Percentiles rank a stretch among this genome's conserved stretches.
Evolutionary conservation across 1,140 invertebrate genomes (phyloP).

Genomic region (Saccostrea cuccullata): DNA sequence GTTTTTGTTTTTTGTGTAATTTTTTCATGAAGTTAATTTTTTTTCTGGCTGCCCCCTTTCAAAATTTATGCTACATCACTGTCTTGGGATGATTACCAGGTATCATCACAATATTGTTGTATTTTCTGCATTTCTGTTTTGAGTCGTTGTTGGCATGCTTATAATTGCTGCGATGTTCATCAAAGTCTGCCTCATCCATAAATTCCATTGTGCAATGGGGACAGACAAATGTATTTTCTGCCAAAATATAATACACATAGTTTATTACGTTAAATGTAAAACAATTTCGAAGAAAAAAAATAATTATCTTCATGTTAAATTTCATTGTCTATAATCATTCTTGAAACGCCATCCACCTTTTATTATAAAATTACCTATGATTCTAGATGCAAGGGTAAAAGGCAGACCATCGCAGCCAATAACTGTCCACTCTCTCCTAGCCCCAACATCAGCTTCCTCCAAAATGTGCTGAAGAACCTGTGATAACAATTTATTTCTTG

Average conservation of each 20-base stretch:
- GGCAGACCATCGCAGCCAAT: conserved; percentile 46
- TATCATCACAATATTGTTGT: conserved; percentile 40
- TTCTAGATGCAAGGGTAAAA: conserved; percentile 20
- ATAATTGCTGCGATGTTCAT: neutral
- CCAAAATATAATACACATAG: neutral
- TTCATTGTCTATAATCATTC: neutral
- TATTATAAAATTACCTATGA: neutral
- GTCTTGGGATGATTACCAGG: conserved; percentile 22
- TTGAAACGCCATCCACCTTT: neutral
- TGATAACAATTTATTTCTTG: neutral
- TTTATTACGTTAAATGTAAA: neutral
- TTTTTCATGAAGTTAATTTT: too few species aligned
- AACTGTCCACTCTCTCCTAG: conserved; percentile 19
- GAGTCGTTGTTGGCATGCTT: neutral
- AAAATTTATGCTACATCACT: too few species aligned
- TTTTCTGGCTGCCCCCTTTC: too few species aligned
- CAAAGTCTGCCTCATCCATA: neutral
- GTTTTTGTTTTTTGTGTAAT: too few species aligned
- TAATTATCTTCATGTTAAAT: neutral
- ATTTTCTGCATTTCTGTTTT: conserved; percentile 32
- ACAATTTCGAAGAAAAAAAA: neutral
- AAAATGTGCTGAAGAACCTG: conserved; percentile 37
- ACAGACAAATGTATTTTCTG: conserved; percentile 7
- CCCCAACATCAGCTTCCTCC: neutral
- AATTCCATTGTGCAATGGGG: conserved; percentile 15